Percentiles rank a stretch among this genome's conserved stretches.
These are phyloP conservation scores for Colius striatus DNA, from an alignment of 2,113 vertebrate species.

Conservation along the genomic window DNA sequence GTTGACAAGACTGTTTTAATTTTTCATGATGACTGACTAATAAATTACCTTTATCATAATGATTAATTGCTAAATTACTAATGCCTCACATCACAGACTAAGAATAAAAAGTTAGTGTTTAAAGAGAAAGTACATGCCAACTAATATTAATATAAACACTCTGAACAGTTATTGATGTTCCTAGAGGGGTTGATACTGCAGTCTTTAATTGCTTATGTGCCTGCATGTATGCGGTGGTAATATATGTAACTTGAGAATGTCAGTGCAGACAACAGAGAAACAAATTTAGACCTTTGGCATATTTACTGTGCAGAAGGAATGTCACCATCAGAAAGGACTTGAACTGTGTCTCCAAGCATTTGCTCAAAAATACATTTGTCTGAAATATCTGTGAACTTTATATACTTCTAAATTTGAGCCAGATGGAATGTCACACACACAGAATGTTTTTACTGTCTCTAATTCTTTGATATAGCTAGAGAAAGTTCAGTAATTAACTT, in stretches of 20 bases:
- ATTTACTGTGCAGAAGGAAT: background rate
- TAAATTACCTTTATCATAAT: slow-evolving; percentile 73
- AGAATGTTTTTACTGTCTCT: background rate
- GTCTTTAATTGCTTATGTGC: slow-evolving; percentile 27
- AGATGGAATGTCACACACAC: background rate
- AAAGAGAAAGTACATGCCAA: slow-evolving; percentile 58
- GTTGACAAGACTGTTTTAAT: slow-evolving; percentile 74
- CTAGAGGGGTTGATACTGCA: slow-evolving; percentile 1
- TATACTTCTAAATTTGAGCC: background rate
- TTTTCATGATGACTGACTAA: slow-evolving; percentile 76
- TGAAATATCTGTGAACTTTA: slow-evolving; percentile 26
- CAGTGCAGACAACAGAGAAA: background rate
- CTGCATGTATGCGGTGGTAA: background rate
- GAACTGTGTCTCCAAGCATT: slow-evolving; percentile 9
- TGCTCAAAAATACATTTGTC: slow-evolving; percentile 15
- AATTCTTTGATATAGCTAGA: background rate
- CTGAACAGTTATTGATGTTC: slow-evolving; percentile 7
- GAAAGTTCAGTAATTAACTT: background rate
- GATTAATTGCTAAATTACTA: slow-evolving; percentile 73
- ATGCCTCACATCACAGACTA: slow-evolving; percentile 60
- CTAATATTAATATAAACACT: slow-evolving; percentile 61
- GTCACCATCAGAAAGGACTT: background rate
- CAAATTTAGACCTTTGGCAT: background rate
- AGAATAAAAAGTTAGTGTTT: slow-evolving; percentile 61
- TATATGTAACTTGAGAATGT: background rate